Evolutionary conservation across 2,797 vertebrate genomes (phyloP).

Genomic region (Chelmon rostratus): DNA sequence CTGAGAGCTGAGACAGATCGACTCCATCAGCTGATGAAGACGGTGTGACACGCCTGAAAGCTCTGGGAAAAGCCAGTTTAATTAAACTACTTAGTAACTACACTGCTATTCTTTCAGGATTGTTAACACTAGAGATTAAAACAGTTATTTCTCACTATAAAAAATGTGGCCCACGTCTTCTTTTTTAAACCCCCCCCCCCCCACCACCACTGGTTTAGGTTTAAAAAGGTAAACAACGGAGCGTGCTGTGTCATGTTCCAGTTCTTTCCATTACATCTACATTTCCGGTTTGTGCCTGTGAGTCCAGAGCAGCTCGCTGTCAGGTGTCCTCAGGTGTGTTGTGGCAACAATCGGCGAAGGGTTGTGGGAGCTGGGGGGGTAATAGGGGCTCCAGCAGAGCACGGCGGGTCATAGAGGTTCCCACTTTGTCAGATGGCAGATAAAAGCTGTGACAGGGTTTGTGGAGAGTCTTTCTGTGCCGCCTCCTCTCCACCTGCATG

Average conservation of each 20-base stretch:
- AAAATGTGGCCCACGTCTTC: too few species aligned
- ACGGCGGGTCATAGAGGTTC: slow-evolving; percentile 51
- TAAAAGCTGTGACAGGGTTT: slow-evolving; percentile 39
- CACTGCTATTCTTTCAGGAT: too few species aligned
- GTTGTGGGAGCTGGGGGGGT: not conserved
- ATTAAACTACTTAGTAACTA: too few species aligned
- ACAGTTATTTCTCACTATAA: too few species aligned
- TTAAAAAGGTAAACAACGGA: not conserved
- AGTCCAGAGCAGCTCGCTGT: not conserved
- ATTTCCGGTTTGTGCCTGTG: not conserved
- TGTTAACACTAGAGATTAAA: too few species aligned
- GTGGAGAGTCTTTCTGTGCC: not conserved
- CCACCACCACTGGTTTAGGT: too few species aligned
- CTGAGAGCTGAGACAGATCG: not conserved
- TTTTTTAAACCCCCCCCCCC: too few species aligned
- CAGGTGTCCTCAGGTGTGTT: slow-evolving; percentile 30
- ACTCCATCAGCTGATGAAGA: not conserved
- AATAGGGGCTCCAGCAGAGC: slow-evolving; percentile 57
- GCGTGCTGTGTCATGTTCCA: not conserved
- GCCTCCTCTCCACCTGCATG: slow-evolving; percentile 35
- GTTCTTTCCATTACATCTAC: not conserved
- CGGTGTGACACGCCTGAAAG: not conserved
- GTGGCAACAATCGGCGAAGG: slow-evolving; percentile 47
- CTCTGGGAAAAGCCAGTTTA: too few species aligned
- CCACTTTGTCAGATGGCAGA: slow-evolving; percentile 50